phyloP scores from a whole-genome alignment of 2,113 vertebrate species.

The Craseonycteris thonglongyai region DNA sequence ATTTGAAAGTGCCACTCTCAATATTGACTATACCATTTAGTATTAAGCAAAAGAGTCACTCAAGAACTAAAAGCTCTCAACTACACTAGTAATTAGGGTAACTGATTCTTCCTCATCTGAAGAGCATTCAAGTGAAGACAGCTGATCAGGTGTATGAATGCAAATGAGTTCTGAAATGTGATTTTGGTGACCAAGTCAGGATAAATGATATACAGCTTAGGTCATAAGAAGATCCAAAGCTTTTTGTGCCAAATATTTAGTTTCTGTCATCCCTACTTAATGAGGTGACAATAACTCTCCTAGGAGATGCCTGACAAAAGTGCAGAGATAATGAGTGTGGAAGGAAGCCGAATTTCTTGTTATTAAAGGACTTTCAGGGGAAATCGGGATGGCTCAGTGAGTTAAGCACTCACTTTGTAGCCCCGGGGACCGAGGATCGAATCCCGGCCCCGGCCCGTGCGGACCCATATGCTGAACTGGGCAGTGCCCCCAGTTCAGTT shows the following conservation, averaged over 20 bases:
- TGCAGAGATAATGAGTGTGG: not conserved
- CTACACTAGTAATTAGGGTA: not conserved
- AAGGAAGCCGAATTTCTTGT: not conserved
- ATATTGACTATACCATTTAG: slow-evolving; percentile 8
- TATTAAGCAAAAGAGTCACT: slow-evolving; percentile 44
- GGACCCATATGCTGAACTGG: too few relatives aligned
- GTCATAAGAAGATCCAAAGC: not conserved
- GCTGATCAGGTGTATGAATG: not conserved
- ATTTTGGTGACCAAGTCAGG: not conserved
- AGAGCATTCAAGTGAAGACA: slow-evolving; percentile 14
- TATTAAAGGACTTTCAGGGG: not conserved
- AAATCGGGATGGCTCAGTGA: too few relatives aligned
- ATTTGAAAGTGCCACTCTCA: slow-evolving; percentile 21
- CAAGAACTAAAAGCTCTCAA: slow-evolving; percentile 43
- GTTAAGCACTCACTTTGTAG: too few relatives aligned
- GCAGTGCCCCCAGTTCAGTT: too few relatives aligned
- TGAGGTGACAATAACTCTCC: not conserved
- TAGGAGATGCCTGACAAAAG: not conserved
- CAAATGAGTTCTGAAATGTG: not conserved
- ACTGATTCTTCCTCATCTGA: slow-evolving; percentile 19
- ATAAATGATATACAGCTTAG: not conserved
- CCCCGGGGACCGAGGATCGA: too few relatives aligned
- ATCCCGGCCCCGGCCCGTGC: too few relatives aligned
- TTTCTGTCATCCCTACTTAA: not conserved
- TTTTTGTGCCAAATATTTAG: not conserved